Base-by-base conservation (phyloP, 2,888 invertebrate genomes). In the Dione vanillae region DNA sequence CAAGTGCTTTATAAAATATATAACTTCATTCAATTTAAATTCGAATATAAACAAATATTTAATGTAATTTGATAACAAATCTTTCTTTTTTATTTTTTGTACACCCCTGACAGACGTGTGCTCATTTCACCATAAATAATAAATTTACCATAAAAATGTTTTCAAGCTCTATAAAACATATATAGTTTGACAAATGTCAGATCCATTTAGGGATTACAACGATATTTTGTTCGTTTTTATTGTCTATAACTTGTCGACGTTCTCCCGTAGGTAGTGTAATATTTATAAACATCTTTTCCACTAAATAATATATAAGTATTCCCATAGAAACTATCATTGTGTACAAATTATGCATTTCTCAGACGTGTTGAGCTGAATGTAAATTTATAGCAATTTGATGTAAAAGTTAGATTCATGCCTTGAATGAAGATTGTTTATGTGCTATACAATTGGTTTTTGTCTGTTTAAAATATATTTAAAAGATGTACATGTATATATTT, bases 141-240 rank as follows among this genome's bases (percentile, higher is more conserved):
- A 56, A 56, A 56, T 11, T 16, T 16, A 0, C 11, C 37, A 56
- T 40, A 16, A 37, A 56, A 37, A 37, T 11, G 3, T 35, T 16
- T 49, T 19, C 49, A 9, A 37, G 37, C 16, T 19, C 19, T 49
- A 49, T 19, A 37, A 56, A 56, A 16, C 56, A n/a, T n/a, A n/a
- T n/a, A n/a, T n/a, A 37, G 37, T 40, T 35, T 56, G 56, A 11
- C 56, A 40, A 37, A 56, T 37, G 37, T 56, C 56, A 40, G 16
- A 11, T 56, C 56, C 37, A 56, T 40, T 56, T 40, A 56, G 37
- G 37, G 56, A 16, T 7, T 56, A 56, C 56, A 2, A 56, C 16
- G 56, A 56, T 56, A 37, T 56, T 35, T 54, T 54, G n/a, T 35
- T 35, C 54, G n/a, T 54, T 54, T 54, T 37, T 54, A 54, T 54